phyloP scores from a whole-genome alignment of 2,888 invertebrate species.

The Malacosoma neustria region DNA sequence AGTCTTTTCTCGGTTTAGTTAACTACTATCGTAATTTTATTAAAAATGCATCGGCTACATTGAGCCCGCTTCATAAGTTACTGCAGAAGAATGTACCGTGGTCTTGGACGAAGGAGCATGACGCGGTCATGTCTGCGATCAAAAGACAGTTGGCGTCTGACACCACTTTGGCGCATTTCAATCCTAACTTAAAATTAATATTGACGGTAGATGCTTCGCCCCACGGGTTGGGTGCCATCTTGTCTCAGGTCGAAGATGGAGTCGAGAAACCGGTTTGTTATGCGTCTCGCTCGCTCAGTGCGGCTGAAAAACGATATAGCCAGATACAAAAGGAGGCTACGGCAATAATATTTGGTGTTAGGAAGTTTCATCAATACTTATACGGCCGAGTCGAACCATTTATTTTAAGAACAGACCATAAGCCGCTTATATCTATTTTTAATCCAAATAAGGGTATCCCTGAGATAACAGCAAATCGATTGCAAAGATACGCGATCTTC shows the following conservation, averaged over 20 bases:
- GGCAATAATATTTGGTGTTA: slow-evolving; percentile 5
- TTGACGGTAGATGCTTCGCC: background rate
- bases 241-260: background rate
- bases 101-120: background rate
- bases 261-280: slow-evolving; percentile 4
- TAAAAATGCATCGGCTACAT: slow-evolving; percentile 1
- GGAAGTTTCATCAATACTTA: slow-evolving; percentile 14
- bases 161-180: background rate
- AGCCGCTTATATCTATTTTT: slow-evolving; percentile 11
- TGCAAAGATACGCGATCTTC: slow-evolving; percentile 10
- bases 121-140: background rate
- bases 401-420: slow-evolving; percentile 12
- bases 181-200: background rate
- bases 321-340: background rate
- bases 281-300: slow-evolving; percentile 4
- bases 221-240: background rate
- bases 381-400: slow-evolving; percentile 13
- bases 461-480: slow-evolving; percentile 7
- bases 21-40: background rate
- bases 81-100: background rate
- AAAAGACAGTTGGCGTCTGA: background rate
- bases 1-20: background rate
- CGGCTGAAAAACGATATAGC: slow-evolving; percentile 1
- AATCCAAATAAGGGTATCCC: slow-evolving; percentile 6
- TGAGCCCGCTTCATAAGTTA: background rate